These are phyloP conservation scores for Sturmia bella DNA, from an alignment of 2,888 invertebrate genomes.

Conservation along the genomic window DNA sequence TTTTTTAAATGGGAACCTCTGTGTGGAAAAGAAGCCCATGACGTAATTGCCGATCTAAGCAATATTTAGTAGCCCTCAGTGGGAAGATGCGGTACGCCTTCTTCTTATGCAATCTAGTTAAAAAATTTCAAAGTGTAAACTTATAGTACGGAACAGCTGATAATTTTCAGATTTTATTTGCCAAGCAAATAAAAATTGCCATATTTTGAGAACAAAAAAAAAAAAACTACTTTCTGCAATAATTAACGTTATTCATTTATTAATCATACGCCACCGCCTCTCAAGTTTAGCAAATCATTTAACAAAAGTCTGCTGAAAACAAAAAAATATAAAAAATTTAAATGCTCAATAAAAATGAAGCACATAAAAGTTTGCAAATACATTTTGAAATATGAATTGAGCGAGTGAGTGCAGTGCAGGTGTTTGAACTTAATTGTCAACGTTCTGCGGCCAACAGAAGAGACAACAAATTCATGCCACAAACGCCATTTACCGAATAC, in stretches of 20 bases:
- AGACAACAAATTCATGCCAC: slow-evolving; percentile 37
- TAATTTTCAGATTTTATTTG: too few relatives aligned
- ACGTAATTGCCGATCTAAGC: too few relatives aligned
- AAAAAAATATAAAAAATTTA: neutral
- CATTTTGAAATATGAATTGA: slow-evolving; percentile 32
- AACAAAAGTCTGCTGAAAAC: neutral
- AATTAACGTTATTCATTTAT: neutral
- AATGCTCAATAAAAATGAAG: slow-evolving; percentile 30
- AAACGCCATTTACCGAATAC: slow-evolving; percentile 15
- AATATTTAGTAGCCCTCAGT: too few relatives aligned
- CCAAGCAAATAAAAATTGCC: too few relatives aligned
- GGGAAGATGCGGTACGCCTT: too few relatives aligned
- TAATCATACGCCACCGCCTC: slow-evolving; percentile 39
- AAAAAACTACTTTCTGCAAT: too few relatives aligned
- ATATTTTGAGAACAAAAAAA: too few relatives aligned
- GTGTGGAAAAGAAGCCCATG: too few relatives aligned
- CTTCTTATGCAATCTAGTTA: too few relatives aligned
- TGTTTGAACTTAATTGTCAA: slow-evolving; percentile 68
- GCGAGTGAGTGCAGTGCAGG: slow-evolving; percentile 65
- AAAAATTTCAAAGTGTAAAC: too few relatives aligned
- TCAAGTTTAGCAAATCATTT: neutral
- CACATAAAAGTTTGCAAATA: slow-evolving; percentile 42
- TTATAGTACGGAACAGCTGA: too few relatives aligned
- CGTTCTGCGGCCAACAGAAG: slow-evolving; percentile 48
- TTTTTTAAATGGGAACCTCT: too few relatives aligned